Evolutionary conservation across 2,888 invertebrate species (phyloP).

Genomic region (Polylopha cassiicola): DNA sequence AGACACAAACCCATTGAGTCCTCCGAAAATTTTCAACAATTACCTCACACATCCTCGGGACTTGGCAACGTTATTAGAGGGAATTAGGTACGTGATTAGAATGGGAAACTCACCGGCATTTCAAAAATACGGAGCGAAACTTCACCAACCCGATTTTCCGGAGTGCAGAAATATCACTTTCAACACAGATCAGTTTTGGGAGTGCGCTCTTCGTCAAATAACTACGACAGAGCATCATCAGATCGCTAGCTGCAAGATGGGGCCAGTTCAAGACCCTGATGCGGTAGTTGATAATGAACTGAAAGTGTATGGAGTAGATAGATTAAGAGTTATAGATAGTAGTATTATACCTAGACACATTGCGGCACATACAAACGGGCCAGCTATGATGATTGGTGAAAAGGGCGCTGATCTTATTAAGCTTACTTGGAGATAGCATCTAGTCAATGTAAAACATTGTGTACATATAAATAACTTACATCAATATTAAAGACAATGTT

Average conservation of each 20-base stretch:
- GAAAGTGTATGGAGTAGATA: slow-evolving; percentile 69
- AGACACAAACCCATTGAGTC: slow-evolving; percentile 79
- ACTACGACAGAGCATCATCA: slow-evolving; percentile 73
- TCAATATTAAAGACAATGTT: too few species aligned
- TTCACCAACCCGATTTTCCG: slow-evolving; percentile 58
- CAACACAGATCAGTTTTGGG: slow-evolving; percentile 77
- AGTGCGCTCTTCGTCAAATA: slow-evolving; percentile 69
- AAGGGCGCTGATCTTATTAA: slow-evolving; percentile 78
- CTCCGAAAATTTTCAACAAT: slow-evolving; percentile 83
- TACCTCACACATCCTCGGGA: slow-evolving; percentile 80
- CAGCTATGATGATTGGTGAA: slow-evolving; percentile 80
- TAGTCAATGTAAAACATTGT: neutral
- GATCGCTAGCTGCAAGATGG: slow-evolving; percentile 80
- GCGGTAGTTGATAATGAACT: slow-evolving; percentile 74
- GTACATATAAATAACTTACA: neutral
- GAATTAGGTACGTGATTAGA: slow-evolving; percentile 71
- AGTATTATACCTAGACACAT: slow-evolving; percentile 77
- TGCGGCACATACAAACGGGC: slow-evolving; percentile 77
- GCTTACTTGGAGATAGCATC: slow-evolving; percentile 41
- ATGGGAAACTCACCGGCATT: slow-evolving; percentile 69
- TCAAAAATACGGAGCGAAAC: slow-evolving; percentile 56
- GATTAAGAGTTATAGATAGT: slow-evolving; percentile 75
- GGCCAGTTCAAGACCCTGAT: slow-evolving; percentile 65
- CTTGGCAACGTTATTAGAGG: slow-evolving; percentile 61
- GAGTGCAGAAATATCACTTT: slow-evolving; percentile 58